Evolutionary conservation across 2,113 vertebrate species (phyloP), one percentile per base, ranked within the genome.

Genomic region (Alethe diademata): DNA sequence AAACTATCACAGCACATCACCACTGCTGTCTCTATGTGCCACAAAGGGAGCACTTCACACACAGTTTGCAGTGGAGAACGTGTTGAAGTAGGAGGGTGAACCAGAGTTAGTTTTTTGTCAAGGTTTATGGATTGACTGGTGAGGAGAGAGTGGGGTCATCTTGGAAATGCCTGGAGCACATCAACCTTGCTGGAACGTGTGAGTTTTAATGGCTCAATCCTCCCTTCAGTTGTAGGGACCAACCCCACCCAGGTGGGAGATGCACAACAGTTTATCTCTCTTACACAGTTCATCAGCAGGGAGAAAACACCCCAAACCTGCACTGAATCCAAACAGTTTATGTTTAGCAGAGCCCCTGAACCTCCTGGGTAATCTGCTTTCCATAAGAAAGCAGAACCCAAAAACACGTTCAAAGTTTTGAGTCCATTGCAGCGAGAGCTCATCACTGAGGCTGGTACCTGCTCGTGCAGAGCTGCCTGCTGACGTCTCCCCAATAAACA

Each of bases 371-470:
- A n/a, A 40, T 23, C 72, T 57, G 45, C 50, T 40, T 54, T 61
- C 78, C 35, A 60, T 0, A 24, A 42, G 47, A 92, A 87, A 93
- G 65, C 76, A 92, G 84, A 90, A 58, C 58, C 51, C 24, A 66
- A 75, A 91, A 90, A 75, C 56, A 25, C 0, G 5, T 14, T 7
- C 4, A 8, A 79, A 85, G n/a, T 69, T 81, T 81, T 50, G 81
- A 78, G 74, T 51, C 54, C 47, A 4, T 47, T 69, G 90, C 92
- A 74, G 95, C 0, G 1, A 90, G 92, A 93, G 91, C 92, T 96
- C 93, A 57, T 94, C 72, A 2, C 78, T 5, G 71, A 51, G 81
- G 67, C 94, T 14, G n/a, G 88, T 97, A 96, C 96, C 96, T 96
- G 90, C 92, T 61, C 45, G 38, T 1, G 70, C 87, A 90, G 91